phyloP scores from a whole-genome alignment of 2,888 invertebrate species.

The Hedychridium roseum region DNA sequence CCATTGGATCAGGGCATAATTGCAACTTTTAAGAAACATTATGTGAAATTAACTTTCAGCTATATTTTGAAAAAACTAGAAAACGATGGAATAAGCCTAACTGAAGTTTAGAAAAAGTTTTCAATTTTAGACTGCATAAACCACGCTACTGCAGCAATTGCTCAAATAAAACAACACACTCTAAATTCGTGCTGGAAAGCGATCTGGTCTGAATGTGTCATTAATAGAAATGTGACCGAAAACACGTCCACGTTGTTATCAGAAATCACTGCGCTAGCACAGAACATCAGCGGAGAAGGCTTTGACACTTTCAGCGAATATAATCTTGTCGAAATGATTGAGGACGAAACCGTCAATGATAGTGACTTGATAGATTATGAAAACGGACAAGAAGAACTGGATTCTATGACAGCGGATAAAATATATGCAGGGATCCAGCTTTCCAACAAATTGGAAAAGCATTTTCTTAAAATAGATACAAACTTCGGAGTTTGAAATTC shows the following conservation, averaged over 20 bases:
- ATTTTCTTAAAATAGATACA: too few relatives aligned
- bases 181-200: constrained; percentile 44
- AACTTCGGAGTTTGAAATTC: too few relatives aligned
- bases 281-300: constrained; percentile 38
- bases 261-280: constrained; percentile 33
- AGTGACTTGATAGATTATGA: constrained; percentile 28
- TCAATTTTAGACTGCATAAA: constrained; percentile 34
- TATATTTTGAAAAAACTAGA: constrained; percentile 34
- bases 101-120: constrained; percentile 36
- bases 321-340: constrained; percentile 31
- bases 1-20: constrained; percentile 46
- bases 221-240: constrained; percentile 33
- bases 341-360: constrained; percentile 29
- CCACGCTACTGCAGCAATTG: constrained; percentile 21
- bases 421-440: constrained; percentile 13
- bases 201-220: constrained; percentile 42
- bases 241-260: constrained; percentile 32
- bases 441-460: too few relatives aligned
- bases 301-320: constrained; percentile 36
- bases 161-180: constrained; percentile 34
- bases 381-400: constrained; percentile 17
- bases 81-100: constrained; percentile 24
- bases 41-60: constrained; percentile 31
- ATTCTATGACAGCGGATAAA: constrained; percentile 8
- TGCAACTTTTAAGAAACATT: constrained; percentile 43